A percentile compares a stretch with the other conserved stretches of the same genome.
Evolutionary conservation across 1,140 invertebrate species (phyloP).

Genomic region (Papilio helenus): DNA sequence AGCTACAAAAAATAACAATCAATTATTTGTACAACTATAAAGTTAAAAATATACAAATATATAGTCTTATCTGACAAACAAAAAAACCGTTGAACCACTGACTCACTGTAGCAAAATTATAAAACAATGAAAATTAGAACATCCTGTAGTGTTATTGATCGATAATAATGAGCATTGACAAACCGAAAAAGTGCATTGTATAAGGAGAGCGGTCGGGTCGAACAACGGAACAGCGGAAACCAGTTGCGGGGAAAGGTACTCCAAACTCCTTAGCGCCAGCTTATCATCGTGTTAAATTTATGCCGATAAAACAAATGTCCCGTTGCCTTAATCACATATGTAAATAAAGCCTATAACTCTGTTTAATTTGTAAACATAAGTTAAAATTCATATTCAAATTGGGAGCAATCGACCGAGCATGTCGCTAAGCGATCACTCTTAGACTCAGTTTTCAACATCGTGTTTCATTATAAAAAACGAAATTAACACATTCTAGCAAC

Average conservation of each 20-base stretch:
- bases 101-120: no score
- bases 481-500: no score
- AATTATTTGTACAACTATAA: no score
- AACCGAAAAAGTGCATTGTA: conserved; percentile 70
- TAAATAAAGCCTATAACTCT: conserved; percentile 39
- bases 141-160: conserved; percentile 58
- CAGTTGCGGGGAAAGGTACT: conserved; percentile 60
- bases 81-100: no score
- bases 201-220: conserved; percentile 68
- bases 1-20: no score
- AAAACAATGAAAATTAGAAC: conserved; percentile 34
- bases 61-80: no score
- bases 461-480: no score
- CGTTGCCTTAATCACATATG: conserved; percentile 42
- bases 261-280: conserved; percentile 41
- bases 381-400: not conserved
- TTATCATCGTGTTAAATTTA: conserved; percentile 46
- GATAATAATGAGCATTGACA: conserved; percentile 55
- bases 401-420: not conserved
- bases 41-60: no score
- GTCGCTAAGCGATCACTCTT: not conserved
- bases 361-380: conserved; percentile 12
- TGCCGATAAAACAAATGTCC: conserved; percentile 51
- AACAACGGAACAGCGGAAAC: conserved; percentile 74
- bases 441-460: not conserved